These are phyloP conservation scores for Rotaria macrura DNA, from an alignment of 2,888 invertebrate species.

Conservation along the genomic window DNA sequence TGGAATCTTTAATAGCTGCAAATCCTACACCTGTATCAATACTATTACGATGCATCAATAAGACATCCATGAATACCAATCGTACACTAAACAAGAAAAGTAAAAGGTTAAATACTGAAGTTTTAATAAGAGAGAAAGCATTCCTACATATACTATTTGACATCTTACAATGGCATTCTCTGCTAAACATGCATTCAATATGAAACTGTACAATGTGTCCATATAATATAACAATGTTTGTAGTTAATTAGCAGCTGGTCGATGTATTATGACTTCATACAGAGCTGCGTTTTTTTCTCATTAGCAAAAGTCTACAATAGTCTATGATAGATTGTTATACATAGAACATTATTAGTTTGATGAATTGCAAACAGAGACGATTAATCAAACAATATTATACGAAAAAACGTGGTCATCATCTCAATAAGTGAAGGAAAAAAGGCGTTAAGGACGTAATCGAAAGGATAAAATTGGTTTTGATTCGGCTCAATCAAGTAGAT, in stretches of 20 bases:
- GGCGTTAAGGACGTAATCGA: too few species aligned
- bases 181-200: neutral
- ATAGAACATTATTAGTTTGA: neutral
- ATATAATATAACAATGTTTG: too few species aligned
- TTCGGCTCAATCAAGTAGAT: too few species aligned
- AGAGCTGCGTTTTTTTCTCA: too few species aligned
- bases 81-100: constrained; percentile 56
- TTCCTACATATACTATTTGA: too few species aligned
- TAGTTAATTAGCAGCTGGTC: too few species aligned
- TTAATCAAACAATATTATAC: neutral
- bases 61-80: constrained; percentile 87
- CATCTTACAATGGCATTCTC: too few species aligned
- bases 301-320: neutral
- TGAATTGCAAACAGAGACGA: neutral
- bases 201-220: neutral
- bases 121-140: neutral
- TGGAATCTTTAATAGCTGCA: constrained; percentile 77
- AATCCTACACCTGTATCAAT: constrained; percentile 92
- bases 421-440: too few species aligned
- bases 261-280: too few species aligned
- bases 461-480: too few species aligned
- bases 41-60: constrained; percentile 92
- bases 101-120: neutral
- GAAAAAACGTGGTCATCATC: too few species aligned
- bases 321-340: neutral